These are phyloP conservation scores for Acrocephalus arundinaceus DNA, from an alignment of 2,113 vertebrate genomes.

Conservation along the genomic window DNA sequence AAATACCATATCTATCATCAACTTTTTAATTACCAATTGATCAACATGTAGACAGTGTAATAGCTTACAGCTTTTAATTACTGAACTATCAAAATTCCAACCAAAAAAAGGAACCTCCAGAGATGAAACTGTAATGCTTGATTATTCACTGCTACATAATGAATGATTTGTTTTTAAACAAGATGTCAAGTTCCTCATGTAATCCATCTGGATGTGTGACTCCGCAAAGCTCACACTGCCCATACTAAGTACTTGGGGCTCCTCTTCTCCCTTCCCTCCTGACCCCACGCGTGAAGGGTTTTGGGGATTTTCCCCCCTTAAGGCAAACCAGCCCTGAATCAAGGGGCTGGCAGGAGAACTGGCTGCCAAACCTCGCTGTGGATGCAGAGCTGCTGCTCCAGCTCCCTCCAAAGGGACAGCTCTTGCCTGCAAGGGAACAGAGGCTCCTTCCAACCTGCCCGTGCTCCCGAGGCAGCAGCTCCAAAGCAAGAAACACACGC, in stretches of 20 bases:
- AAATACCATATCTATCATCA: constrained; percentile 71
- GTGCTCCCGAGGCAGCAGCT: not conserved
- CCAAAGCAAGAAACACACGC: fast-evolving
- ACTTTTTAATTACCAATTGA: constrained; percentile 71
- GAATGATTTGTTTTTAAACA: constrained; percentile 77
- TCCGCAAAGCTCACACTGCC: constrained; percentile 39
- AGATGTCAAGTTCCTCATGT: constrained; percentile 70
- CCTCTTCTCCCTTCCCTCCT: not conserved
- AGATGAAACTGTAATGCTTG: constrained; percentile 73
- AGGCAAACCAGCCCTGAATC: not conserved
- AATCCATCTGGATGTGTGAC: constrained; percentile 73
- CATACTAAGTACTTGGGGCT: constrained; percentile 55
- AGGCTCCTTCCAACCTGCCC: not conserved
- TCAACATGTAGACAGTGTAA: constrained; percentile 63
- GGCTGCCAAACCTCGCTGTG: fast-evolving
- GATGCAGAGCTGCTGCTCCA: not conserved
- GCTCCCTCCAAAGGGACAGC: not conserved
- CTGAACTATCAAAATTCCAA: constrained; percentile 76
- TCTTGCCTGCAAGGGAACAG: not conserved
- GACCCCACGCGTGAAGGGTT: not conserved
- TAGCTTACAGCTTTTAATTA: constrained; percentile 73
- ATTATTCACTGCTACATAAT: constrained; percentile 76
- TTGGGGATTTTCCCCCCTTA: not conserved
- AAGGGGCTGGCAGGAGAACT: not conserved
- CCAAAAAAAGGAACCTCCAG: constrained; percentile 75